Evolutionary conservation across 2,113 vertebrate species (phyloP).

Genomic region (Sula dactylatra): DNA sequence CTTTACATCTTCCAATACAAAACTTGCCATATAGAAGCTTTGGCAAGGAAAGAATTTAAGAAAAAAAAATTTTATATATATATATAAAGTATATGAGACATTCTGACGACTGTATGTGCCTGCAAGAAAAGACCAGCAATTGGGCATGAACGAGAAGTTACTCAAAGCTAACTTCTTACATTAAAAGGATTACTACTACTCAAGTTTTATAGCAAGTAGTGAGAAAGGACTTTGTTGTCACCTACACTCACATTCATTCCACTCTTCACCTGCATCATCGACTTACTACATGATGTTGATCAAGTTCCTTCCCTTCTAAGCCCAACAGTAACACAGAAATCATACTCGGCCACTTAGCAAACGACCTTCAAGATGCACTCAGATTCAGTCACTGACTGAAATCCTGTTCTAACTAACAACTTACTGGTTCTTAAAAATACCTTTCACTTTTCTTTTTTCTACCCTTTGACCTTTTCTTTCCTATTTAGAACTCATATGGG

Average conservation of each 20-base stretch:
- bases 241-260: rapidly evolving
- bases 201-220: neutral
- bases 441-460: neutral
- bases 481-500: neutral
- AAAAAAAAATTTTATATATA: neutral
- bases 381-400: neutral
- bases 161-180: neutral
- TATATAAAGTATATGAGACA: neutral
- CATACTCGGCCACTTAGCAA: neutral
- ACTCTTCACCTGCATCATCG: neutral
- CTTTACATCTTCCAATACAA: neutral
- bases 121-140: neutral
- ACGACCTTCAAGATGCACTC: neutral
- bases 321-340: neutral
- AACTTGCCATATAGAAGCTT: neutral
- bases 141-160: neutral
- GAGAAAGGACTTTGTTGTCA: neutral
- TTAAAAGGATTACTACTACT: neutral
- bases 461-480: neutral
- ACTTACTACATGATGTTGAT: rapidly evolving
- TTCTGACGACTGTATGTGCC: neutral
- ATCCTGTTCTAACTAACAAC: neutral
- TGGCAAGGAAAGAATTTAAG: neutral
- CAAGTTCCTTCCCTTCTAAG: neutral
- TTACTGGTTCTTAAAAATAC: neutral